Percentiles rank a stretch among this genome's conserved stretches.
These are phyloP conservation scores for Cerastis rubricosa DNA, from an alignment of 2,888 invertebrate species.

Conservation along the genomic window DNA sequence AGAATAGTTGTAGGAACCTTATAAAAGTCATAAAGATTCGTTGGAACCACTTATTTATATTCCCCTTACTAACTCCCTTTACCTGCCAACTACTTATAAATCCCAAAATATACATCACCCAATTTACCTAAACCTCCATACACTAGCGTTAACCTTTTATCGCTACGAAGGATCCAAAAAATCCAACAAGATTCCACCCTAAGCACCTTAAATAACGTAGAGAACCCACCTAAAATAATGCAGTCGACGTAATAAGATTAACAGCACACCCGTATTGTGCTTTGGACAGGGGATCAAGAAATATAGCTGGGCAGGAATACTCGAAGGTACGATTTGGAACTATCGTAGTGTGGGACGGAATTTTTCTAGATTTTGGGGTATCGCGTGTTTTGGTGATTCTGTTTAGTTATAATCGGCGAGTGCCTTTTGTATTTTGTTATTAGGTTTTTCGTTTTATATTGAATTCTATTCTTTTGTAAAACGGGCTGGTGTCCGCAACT, in stretches of 20 bases:
- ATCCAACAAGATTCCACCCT: constrained; percentile 54
- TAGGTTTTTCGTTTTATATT: not conserved
- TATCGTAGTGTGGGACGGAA: constrained; percentile 51
- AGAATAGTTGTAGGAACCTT: not conserved
- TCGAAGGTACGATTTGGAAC: constrained; percentile 64
- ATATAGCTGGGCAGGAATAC: constrained; percentile 77
- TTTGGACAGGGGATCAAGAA: constrained; percentile 80
- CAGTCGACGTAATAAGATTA: constrained; percentile 85
- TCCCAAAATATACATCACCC: constrained; percentile 44
- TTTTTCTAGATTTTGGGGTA: constrained; percentile 29
- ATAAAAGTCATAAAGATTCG: constrained; percentile 7
- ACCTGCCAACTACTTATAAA: constrained; percentile 29
- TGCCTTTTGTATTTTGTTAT: not conserved
- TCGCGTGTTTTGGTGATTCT: not conserved
- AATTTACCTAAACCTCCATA: constrained; percentile 54
- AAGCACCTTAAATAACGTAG: constrained; percentile 72
- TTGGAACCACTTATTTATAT: constrained; percentile 12
- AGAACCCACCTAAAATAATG: constrained; percentile 79
- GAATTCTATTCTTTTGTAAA: too few relatives aligned
- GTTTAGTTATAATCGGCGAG: not conserved
- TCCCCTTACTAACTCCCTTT: constrained; percentile 1
- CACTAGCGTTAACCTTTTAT: constrained; percentile 57
- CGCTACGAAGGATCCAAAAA: constrained; percentile 48
- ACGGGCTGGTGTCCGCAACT: too few relatives aligned
- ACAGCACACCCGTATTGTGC: constrained; percentile 81